These are phyloP conservation scores for Papilio dardanus DNA, from an alignment of 1,140 invertebrate species.

Conservation along the genomic window DNA sequence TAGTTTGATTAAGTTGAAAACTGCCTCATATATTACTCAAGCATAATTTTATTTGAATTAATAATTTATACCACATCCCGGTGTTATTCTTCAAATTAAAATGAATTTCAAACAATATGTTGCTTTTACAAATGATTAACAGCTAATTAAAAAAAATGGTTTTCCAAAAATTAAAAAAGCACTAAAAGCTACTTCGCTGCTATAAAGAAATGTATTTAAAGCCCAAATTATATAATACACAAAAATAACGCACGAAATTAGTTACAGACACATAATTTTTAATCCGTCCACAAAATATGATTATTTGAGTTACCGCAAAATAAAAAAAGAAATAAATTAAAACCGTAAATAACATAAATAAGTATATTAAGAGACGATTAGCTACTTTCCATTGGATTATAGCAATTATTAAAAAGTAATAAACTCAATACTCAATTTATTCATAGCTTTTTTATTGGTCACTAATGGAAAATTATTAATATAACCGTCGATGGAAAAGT, in stretches of 20 bases:
- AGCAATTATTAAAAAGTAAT: neutral
- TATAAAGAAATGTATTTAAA: neutral
- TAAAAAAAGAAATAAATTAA: neutral
- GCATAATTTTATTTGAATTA: neutral
- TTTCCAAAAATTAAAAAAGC: neutral
- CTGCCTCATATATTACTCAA: neutral
- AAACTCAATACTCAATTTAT: neutral
- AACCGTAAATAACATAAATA: neutral
- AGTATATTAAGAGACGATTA: neutral
- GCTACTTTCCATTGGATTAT: neutral
- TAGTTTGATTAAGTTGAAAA: neutral
- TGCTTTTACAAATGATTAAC: neutral
- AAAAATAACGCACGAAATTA: neutral
- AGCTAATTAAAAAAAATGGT: neutral
- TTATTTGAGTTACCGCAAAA: too few relatives aligned
- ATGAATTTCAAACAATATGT: neutral
- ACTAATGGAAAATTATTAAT: slow-evolving; percentile 25
- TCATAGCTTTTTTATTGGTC: slow-evolving; percentile 10
- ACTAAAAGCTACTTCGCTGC: slow-evolving; percentile 9
- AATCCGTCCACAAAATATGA: neutral
- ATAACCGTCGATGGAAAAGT: slow-evolving; percentile 34
- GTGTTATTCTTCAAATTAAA: neutral
- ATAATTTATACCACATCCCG: neutral
- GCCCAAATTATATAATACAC: neutral
- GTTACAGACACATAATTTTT: neutral